phyloP scores from a whole-genome alignment of 2,797 vertebrate species.

The Enteromius unitaeniatus region DNA sequence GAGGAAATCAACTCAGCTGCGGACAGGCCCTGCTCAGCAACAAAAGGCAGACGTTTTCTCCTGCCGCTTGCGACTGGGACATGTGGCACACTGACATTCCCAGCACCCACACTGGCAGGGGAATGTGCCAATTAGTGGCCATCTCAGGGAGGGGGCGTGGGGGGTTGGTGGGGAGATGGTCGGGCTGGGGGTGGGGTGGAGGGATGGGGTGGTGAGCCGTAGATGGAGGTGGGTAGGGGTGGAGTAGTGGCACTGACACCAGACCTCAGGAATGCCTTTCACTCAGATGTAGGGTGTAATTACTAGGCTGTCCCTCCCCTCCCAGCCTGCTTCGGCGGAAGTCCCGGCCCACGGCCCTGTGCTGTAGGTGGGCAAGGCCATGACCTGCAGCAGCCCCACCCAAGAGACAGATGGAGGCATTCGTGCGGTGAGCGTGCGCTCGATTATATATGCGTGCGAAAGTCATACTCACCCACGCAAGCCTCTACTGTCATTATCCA shows the following conservation, averaged over 20 bases:
- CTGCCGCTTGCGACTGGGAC: constrained; percentile 56
- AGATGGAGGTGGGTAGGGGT: constrained; percentile 67
- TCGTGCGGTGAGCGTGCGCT: constrained; percentile 1
- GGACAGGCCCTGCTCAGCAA: constrained; percentile 54
- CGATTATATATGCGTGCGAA: constrained; percentile 33
- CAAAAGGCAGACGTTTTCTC: constrained; percentile 59
- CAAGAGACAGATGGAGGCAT: constrained; percentile 31
- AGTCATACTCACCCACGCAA: constrained; percentile 34
- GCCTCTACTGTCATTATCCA: constrained; percentile 43
- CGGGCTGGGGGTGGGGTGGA: constrained; percentile 32
- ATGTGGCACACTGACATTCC: constrained; percentile 83
- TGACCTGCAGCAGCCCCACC: constrained; percentile 59
- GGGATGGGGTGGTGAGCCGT: constrained; percentile 59
- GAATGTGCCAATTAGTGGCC: constrained; percentile 86
- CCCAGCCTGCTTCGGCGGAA: constrained; percentile 77
- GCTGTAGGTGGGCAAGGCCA: constrained; percentile 59
- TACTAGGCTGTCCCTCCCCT: constrained; percentile 79
- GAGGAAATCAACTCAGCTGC: constrained; percentile 40
- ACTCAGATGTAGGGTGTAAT: constrained; percentile 82
- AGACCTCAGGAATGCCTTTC: constrained; percentile 85
- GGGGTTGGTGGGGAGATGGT: constrained; percentile 19
- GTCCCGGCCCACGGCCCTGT: constrained; percentile 53
- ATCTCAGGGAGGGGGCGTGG: constrained; percentile 79
- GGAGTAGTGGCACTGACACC: constrained; percentile 77
- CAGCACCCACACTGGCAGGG: constrained; percentile 84